Evolutionary conservation across 2,797 vertebrate genomes (phyloP), one percentile per base, ranked within the genome.

Genomic region (Alosa sapidissima): DNA sequence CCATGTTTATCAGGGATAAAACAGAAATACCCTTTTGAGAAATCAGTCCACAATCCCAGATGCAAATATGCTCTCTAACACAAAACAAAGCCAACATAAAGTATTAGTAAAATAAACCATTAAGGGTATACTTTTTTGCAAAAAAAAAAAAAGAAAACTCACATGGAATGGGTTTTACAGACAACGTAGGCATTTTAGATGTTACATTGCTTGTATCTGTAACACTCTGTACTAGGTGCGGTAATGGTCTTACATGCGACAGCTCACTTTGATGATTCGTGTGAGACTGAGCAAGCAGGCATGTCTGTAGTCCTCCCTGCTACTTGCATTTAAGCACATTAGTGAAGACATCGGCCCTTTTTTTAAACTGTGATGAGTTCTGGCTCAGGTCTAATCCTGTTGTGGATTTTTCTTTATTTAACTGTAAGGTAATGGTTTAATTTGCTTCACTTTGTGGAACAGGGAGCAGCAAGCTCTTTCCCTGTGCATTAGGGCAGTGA

Each of bases 311-410:
- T 47, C 7, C 41, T 78, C 72, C 14, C 1, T 16, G 36, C 41
- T 47, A 41, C 7, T 78, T 78, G 72, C 41, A 21, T 78, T 75
- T 90, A 85, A 88, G 84, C 86, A 83, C 54, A 88, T 89, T 88
- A 84, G 82, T 85, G 81, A 62, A 55, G 83, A 86, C 82, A n/a
- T 65, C 82, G 81, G 85, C 78, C 62, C 24, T 54, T 58, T 85
- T 86, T 86, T 85, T 58, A 52, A 52, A 55, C 78, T 87, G 72
- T 83, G 83, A 65, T 81, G 68, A 48, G 28, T 86, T 49, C 48
- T n/a, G 65, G 83, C 65, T n/a, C 68, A 54, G 82, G 52, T 86
- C 86, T 83, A 87, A 87, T 89, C 85, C 52, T 85, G 82, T 88
- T 85, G 75, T 82, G 62, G 55, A 82, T 84, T 82, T 83, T 84